phyloP scores from a whole-genome alignment of 2,797 vertebrate genomes.

The Brachyalestes nurse region DNA sequence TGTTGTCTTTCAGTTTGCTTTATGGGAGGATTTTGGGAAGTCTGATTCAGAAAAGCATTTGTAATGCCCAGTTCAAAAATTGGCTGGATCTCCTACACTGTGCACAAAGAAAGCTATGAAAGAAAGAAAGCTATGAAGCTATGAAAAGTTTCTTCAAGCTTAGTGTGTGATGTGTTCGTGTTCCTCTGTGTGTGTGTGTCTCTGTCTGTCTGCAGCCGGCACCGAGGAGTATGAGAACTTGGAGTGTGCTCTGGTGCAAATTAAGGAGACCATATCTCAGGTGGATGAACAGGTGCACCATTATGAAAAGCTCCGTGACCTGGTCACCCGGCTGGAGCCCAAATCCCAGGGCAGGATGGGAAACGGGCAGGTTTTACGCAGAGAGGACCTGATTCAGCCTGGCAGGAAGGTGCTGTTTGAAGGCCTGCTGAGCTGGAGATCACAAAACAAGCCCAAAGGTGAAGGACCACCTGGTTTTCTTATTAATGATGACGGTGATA shows the following conservation, averaged over 20 bases:
- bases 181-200: too few species aligned
- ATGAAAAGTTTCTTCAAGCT: too few species aligned
- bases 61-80: too few species aligned
- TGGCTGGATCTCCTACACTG: too few species aligned
- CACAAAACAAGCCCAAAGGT: conserved; percentile 91
- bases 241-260: conserved; percentile 80
- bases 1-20: too few species aligned
- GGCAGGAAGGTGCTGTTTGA: conserved; percentile 79
- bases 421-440: conserved; percentile 84
- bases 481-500: too few species aligned
- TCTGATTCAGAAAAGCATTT: too few species aligned
- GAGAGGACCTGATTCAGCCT: conserved; percentile 80
- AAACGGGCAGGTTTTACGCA: conserved; percentile 80
- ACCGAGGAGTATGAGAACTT: conserved; percentile 83
- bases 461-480: not conserved
- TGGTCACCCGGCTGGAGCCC: conserved; percentile 82
- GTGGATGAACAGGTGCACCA: conserved; percentile 85
- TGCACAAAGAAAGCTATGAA: not conserved
- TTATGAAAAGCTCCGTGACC: conserved; percentile 83
- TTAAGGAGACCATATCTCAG: conserved; percentile 85
- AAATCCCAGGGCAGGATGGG: conserved; percentile 83
- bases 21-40: too few species aligned
- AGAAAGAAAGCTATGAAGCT: not conserved
- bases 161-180: not conserved
- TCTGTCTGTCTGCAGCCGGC: conserved; percentile 73